Base-by-base conservation (phyloP, 2,113 vertebrate genomes). In the Helogale parvula region DNA sequence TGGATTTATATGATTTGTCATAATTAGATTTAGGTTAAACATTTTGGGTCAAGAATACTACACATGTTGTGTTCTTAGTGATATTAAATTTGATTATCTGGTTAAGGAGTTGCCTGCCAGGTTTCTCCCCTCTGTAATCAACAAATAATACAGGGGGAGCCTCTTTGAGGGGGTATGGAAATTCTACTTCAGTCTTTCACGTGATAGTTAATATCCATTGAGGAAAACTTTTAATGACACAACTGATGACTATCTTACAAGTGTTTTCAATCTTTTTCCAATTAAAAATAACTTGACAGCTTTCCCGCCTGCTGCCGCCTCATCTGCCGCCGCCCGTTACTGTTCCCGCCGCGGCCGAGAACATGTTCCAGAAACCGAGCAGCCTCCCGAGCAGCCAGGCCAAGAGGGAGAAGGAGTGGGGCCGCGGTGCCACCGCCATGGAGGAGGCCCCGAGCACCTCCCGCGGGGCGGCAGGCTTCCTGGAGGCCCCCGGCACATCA, bases 361-460 rank as follows among this genome's bases (percentile, higher is more conserved):
- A n/a, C 77, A 98, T 98, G 97, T 14, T 87, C 76, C 90, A 47
- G 21, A 97, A 88, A 6, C 69, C 83, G 8, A 66, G 68, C 63
- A 79, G 10, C 74, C 88, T 92, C 35, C n/a, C 96, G 4, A 5
- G 88, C 82, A 2, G 33, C 29, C 89, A 45, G n/a, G 9, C 29
- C 33, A 89, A 85, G 10, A 35, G 13, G 35, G 45, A 69, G 11
- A 29, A 69, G 13, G 93, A 97, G 2, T 0, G 50, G 66, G 66
- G 35, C 63, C 77, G 66, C 27, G 74, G 35, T 11, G 52, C 1
- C 3, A 35, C 95, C 41, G 41, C 41, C 41, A 41, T 41, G 2
- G 94, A 96, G 31, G 97, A 97, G 94, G 77, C 82, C 54, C 90
- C 94, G 21, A 79, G 83, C 88, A 41, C 41, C 41, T 41, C 41